Conservation (phyloP, 2,113 vertebrate species). For the human (Homo sapiens) region DNA sequence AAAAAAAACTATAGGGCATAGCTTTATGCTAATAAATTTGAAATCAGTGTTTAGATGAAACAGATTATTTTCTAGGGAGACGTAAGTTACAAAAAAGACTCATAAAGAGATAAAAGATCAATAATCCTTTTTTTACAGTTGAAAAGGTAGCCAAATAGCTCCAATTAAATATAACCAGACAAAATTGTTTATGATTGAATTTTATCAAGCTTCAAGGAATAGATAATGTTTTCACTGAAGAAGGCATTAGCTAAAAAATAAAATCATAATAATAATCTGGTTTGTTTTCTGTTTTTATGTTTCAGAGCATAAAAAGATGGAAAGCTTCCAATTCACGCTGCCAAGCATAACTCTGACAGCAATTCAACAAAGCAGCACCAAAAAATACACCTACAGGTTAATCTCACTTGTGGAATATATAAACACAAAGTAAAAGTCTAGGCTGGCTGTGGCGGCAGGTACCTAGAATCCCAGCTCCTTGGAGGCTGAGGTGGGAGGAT, state of each 20-base stretch:
- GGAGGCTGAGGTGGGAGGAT: too few species aligned
- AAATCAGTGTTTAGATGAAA: too few species aligned
- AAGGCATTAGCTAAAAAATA: too few species aligned
- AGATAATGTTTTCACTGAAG: not conserved
- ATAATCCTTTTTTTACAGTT: not conserved
- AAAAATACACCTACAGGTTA: not conserved
- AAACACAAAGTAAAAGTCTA: not conserved
- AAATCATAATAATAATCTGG: not conserved
- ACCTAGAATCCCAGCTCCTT: too few species aligned
- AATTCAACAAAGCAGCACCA: not conserved
- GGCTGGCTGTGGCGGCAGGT: too few species aligned
- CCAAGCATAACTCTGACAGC: not conserved
- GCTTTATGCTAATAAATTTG: too few species aligned
- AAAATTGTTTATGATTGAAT: not conserved
- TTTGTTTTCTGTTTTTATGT: not conserved
- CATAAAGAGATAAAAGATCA: not conserved
- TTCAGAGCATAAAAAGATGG: not conserved
- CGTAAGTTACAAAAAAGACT: too few species aligned
- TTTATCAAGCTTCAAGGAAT: conserved; percentile 13
- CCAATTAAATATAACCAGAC: not conserved
- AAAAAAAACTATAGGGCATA: too few species aligned
- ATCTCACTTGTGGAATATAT: not conserved
- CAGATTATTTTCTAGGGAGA: too few species aligned
- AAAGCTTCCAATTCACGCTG: not conserved
- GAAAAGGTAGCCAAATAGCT: not conserved